Percentiles rank a stretch among this genome's conserved stretches.
phyloP scores from a whole-genome alignment of 2,113 vertebrate genomes.

The Eublepharis macularius region DNA sequence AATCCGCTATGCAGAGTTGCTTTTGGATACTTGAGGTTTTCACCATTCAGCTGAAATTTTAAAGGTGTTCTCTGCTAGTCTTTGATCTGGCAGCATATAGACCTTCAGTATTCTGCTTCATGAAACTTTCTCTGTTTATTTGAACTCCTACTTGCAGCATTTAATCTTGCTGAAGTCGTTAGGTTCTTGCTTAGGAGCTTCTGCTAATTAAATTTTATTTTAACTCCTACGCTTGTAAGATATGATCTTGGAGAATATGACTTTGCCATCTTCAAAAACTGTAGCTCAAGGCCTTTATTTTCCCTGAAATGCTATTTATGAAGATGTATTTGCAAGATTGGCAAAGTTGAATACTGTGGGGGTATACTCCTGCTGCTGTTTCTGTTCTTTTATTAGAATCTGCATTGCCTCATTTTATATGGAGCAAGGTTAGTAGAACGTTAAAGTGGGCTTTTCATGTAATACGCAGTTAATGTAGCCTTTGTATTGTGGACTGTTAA shows the following conservation, averaged over 20 bases:
- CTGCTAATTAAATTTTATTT: slow-evolving; percentile 5
- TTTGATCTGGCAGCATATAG: not conserved
- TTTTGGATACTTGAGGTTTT: not conserved
- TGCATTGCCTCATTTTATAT: not conserved
- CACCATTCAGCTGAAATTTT: not conserved
- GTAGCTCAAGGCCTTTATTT: not conserved
- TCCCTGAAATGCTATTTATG: not conserved
- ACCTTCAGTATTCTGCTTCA: not conserved
- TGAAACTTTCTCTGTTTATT: not conserved
- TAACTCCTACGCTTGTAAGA: not conserved
- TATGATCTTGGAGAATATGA: not conserved
- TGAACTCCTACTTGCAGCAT: not conserved
- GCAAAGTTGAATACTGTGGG: not conserved
- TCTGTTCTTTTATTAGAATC: not conserved
- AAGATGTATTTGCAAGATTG: not conserved
- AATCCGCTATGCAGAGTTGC: not conserved
- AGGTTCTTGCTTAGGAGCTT: not conserved
- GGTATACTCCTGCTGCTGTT: not conserved
- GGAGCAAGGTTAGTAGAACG: not conserved
- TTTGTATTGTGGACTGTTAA: not conserved
- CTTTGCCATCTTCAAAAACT: not conserved
- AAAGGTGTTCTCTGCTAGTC: not conserved
- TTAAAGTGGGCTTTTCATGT: not conserved
- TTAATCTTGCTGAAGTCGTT: not conserved
- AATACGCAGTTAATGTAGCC: not conserved